A percentile compares a stretch with the other conserved stretches of the same genome.
Evolutionary conservation across 1,140 invertebrate species (phyloP).

Genomic region (Heliconius nattereri): DNA sequence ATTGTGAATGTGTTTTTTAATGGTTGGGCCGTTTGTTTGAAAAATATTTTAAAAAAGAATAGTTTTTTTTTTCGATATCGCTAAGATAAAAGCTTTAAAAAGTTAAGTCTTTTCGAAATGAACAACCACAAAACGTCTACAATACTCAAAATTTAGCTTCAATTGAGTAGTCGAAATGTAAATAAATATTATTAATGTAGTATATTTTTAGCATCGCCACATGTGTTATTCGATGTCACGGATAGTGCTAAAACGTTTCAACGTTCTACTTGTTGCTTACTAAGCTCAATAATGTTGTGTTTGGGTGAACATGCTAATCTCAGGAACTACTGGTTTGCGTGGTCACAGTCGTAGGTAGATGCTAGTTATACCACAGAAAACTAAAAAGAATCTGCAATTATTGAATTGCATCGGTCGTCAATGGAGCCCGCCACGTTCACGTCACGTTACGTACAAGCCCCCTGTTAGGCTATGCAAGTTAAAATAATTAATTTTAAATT

Average conservation of each 20-base stretch:
- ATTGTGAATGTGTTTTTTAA: neutral
- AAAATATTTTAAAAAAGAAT: neutral
- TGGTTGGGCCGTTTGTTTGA: neutral
- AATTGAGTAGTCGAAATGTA: neutral
- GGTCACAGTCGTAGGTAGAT: too few species aligned
- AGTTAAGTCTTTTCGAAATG: too few species aligned
- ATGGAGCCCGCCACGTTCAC: neutral
- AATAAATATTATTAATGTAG: conserved; percentile 1
- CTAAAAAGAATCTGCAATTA: too few species aligned
- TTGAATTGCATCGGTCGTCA: too few species aligned
- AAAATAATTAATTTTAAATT: conserved; percentile 6
- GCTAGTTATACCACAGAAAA: too few species aligned
- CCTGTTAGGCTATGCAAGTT: neutral
- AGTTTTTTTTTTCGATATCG: neutral
- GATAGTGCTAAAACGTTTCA: neutral
- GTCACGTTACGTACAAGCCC: neutral
- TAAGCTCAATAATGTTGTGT: too few species aligned
- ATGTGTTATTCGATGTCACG: conserved; percentile 8
- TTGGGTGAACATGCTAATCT: too few species aligned
- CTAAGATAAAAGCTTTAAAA: too few species aligned
- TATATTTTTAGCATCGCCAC: conserved; percentile 7
- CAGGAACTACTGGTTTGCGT: too few species aligned
- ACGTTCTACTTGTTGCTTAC: neutral
- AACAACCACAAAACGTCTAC: neutral
- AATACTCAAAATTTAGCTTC: neutral